A percentile compares a stretch with the other conserved stretches of the same genome.
Evolutionary conservation across 2,888 invertebrate species (phyloP).

Genomic region (Lycaena phlaeas): DNA sequence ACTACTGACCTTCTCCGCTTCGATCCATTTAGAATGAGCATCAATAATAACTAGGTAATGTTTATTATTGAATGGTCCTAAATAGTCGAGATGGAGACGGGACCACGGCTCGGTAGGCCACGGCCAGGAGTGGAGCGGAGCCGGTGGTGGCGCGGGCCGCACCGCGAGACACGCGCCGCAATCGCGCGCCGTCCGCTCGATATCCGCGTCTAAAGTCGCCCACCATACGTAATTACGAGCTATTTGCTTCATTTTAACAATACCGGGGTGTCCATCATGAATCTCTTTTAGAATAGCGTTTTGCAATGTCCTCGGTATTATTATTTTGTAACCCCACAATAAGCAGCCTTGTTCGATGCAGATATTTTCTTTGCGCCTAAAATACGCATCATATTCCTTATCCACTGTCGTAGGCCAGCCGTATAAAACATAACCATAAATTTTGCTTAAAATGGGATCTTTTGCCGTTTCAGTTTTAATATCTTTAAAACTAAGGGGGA

Average conservation of each 20-base stretch:
- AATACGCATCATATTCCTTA: slow-evolving; percentile 17
- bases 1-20: slow-evolving; percentile 15
- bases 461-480: slow-evolving; percentile 13
- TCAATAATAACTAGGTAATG: slow-evolving; percentile 19
- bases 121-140: slow-evolving; percentile 20
- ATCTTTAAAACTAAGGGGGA: slow-evolving; percentile 14
- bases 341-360: slow-evolving; percentile 11
- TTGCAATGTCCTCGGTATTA: not conserved
- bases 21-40: slow-evolving; percentile 21
- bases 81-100: slow-evolving; percentile 13
- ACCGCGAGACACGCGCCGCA: slow-evolving; percentile 8
- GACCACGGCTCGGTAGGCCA: slow-evolving; percentile 13
- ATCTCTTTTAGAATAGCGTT: slow-evolving; percentile 5
- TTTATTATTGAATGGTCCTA: slow-evolving; percentile 15
- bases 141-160: slow-evolving; percentile 7
- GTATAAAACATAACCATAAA: slow-evolving; percentile 17
- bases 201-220: slow-evolving; percentile 5
- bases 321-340: slow-evolving; percentile 2
- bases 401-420: slow-evolving; percentile 18
- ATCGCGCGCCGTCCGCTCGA: not conserved
- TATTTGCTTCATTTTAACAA: slow-evolving; percentile 9
- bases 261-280: slow-evolving; percentile 7
- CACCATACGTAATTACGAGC: slow-evolving; percentile 9
- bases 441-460: slow-evolving; percentile 18
- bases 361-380: slow-evolving; percentile 13